A percentile compares a stretch with the other conserved stretches of the same genome.
Conservation (phyloP, 2,797 vertebrate species). For the Loris lydekkerianus region DNA sequence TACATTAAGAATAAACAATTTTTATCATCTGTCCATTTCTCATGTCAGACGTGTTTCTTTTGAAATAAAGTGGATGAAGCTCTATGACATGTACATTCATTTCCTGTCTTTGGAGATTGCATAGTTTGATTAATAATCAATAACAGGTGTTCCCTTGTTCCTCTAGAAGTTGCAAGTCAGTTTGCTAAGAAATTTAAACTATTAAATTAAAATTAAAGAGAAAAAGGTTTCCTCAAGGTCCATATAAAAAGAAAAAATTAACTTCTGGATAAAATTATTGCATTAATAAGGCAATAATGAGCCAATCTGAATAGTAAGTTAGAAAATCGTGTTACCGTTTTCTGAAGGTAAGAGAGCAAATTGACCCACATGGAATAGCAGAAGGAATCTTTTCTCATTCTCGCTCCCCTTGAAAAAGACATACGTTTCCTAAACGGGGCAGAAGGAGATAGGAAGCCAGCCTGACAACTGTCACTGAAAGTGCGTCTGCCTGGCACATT, state of each 20-base stretch:
- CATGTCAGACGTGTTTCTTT: neutral
- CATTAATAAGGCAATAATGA: neutral
- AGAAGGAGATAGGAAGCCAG: neutral
- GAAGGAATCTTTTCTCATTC: neutral
- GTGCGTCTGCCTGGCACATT: neutral
- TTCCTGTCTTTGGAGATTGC: conserved; percentile 33
- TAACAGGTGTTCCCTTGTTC: neutral
- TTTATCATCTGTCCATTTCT: neutral
- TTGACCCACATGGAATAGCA: neutral
- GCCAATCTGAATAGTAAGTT: neutral
- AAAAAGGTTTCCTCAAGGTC: neutral
- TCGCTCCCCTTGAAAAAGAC: conserved; percentile 42
- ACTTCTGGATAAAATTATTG: conserved; percentile 9
- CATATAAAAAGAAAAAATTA: neutral
- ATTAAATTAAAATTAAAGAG: neutral
- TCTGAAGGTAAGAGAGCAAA: neutral
- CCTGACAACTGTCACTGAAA: neutral
- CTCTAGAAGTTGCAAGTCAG: conserved; percentile 31
- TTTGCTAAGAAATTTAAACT: neutral
- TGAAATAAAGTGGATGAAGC: conserved; percentile 12
- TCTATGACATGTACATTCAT: neutral
- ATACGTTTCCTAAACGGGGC: conserved; percentile 45
- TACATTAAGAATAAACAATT: neutral
- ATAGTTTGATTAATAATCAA: conserved; percentile 3
- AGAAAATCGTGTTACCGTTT: neutral